Percentiles rank a stretch among this genome's conserved stretches.
phyloP scores from a whole-genome alignment of 2,113 vertebrate genomes.

The Grammomys dolichurus region DNA sequence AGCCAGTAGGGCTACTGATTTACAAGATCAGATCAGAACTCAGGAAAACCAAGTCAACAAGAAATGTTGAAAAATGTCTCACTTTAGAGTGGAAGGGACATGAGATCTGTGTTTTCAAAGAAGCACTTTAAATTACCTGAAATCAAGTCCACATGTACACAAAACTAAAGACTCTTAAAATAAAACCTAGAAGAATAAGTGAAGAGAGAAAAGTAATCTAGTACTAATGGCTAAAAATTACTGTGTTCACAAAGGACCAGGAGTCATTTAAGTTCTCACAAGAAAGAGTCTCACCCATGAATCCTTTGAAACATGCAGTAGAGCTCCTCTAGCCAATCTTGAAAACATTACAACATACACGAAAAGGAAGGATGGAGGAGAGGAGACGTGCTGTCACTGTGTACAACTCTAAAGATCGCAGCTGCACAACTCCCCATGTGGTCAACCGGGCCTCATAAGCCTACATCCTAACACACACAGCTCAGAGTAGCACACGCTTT shows the following conservation, averaged over 20 bases:
- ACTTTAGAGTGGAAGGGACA: background rate
- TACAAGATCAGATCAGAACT: background rate
- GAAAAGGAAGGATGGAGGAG: background rate
- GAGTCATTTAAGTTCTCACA: background rate
- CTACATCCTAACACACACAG: background rate
- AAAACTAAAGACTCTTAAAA: background rate
- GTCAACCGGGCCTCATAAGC: background rate
- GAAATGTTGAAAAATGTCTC: background rate
- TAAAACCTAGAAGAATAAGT: background rate
- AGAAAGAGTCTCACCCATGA: background rate
- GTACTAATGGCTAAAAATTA: background rate
- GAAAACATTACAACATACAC: background rate
- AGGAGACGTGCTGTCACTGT: no score
- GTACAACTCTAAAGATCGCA: background rate
- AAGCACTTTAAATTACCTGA: background rate
- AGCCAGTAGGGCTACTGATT: background rate
- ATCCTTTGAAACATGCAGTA: background rate
- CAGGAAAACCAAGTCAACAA: background rate
- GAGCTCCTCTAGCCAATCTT: background rate
- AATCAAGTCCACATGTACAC: background rate
- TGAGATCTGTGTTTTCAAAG: background rate
- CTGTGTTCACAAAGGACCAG: background rate
- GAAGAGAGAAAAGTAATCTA: background rate
- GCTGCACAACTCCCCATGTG: background rate
- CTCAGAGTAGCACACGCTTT: background rate